Conservation (phyloP, 2,113 vertebrate species). For the Stegastes partitus region DNA sequence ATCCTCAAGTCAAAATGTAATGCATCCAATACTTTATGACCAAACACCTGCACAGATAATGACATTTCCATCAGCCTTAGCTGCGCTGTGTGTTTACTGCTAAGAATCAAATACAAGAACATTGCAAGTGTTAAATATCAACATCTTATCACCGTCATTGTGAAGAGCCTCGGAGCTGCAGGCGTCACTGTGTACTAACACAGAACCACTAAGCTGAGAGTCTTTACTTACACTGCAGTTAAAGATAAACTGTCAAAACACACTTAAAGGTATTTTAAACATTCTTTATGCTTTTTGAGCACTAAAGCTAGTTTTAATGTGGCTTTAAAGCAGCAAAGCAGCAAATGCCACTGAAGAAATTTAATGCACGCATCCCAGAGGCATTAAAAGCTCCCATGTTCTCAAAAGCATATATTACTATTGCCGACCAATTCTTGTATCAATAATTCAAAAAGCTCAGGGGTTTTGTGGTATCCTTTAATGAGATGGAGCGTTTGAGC, state of each 20-base stretch:
- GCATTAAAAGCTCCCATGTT: conserved; percentile 16
- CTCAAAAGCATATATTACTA: conserved; percentile 6
- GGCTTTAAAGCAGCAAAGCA: conserved; percentile 37
- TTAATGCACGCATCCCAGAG: conserved; percentile 13
- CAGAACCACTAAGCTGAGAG: neutral
- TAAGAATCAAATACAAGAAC: neutral
- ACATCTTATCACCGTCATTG: neutral
- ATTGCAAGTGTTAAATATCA: no score
- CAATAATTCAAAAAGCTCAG: conserved; percentile 61
- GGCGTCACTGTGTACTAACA: neutral
- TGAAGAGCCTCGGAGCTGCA: no score
- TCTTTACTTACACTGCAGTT: no score
- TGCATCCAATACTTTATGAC: no score
- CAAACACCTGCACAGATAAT: neutral
- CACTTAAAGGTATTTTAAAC: no score
- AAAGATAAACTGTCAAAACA: no score
- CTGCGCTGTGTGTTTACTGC: neutral
- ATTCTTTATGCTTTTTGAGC: neutral
- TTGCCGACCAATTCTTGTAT: conserved; percentile 49
- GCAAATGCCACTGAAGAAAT: conserved; percentile 16
- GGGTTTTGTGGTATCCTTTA: conserved; percentile 59
- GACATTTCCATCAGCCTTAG: conserved; percentile 4
- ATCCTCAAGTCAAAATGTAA: neutral
- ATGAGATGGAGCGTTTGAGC: conserved; percentile 65
- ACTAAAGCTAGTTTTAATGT: conserved; percentile 3